These are phyloP conservation scores for Drosophila tanythrix DNA, from an alignment of 2,888 invertebrate genomes.

Conservation along the genomic window DNA sequence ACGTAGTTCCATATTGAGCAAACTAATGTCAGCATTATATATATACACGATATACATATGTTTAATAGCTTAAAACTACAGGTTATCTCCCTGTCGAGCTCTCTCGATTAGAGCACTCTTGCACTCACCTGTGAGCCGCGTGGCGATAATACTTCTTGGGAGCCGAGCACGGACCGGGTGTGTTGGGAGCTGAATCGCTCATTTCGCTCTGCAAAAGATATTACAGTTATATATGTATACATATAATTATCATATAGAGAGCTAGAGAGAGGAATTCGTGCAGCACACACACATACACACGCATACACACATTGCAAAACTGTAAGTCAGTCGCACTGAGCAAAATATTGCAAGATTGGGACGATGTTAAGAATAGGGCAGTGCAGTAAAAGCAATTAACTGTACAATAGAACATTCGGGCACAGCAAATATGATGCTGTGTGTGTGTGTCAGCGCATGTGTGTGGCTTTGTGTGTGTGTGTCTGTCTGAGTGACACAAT, in stretches of 20 bases:
- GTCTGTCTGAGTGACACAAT: slow-evolving; percentile 50
- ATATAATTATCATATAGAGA: neutral
- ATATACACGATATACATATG: neutral
- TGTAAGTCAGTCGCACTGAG: slow-evolving; percentile 28
- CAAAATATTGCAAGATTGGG: slow-evolving; percentile 20
- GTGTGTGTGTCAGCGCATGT: slow-evolving; percentile 2
- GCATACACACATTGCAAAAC: slow-evolving; percentile 8
- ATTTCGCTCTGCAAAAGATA: slow-evolving; percentile 72
- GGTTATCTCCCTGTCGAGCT: neutral
- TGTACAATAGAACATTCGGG: slow-evolving; percentile 50
- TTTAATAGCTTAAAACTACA: neutral
- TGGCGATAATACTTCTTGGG: slow-evolving; percentile 84
- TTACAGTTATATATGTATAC: neutral
- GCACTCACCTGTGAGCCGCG: slow-evolving; percentile 84
- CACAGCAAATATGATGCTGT: slow-evolving; percentile 25
- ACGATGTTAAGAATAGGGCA: slow-evolving; percentile 16
- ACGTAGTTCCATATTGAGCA: neutral
- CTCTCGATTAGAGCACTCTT: neutral
- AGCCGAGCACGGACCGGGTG: slow-evolving; percentile 68
- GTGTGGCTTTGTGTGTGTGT: slow-evolving; percentile 1
- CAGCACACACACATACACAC: neutral
- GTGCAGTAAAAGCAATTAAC: slow-evolving; percentile 60
- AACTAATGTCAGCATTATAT: neutral
- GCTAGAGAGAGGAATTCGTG: neutral
- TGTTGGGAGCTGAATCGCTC: slow-evolving; percentile 82